Percentiles rank a stretch among this genome's conserved stretches.
Conservation (phyloP, 2,888 invertebrate species). For the Cartodere bifasciata region DNA sequence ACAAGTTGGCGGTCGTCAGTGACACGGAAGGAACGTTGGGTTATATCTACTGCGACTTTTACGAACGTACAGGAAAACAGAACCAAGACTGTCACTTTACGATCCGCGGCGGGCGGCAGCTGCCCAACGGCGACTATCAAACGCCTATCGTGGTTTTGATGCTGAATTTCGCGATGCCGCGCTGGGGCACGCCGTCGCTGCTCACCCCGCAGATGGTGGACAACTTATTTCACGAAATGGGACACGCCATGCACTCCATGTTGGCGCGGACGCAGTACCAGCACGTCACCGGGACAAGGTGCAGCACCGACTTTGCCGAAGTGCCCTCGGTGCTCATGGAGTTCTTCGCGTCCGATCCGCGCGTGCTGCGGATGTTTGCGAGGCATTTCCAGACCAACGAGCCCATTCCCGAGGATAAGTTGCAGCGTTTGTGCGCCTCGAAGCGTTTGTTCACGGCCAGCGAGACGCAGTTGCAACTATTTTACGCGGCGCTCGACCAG, state of each 20-base stretch:
- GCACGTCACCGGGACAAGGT: constrained; percentile 94
- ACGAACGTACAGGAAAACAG: constrained; percentile 80
- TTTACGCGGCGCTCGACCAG: constrained; percentile 87
- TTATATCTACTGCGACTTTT: constrained; percentile 95
- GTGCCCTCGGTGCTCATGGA: constrained; percentile 99
- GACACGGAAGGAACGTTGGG: constrained; percentile 73
- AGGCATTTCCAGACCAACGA: constrained; percentile 83
- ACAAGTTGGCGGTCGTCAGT: constrained; percentile 84
- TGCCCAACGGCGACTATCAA: constrained; percentile 73
- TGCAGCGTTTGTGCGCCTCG: constrained; percentile 69
- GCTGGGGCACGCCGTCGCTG: constrained; percentile 63
- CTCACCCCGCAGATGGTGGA: constrained; percentile 78
- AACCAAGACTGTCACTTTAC: constrained; percentile 99
- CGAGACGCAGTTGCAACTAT: constrained; percentile 72
- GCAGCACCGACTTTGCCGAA: constrained; percentile 96
- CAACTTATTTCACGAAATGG: constrained; percentile 97
- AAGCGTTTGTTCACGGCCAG: constrained; percentile 82
- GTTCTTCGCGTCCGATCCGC: constrained; percentile 83
- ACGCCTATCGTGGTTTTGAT: constrained; percentile 87
- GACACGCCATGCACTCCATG: constrained; percentile 99
- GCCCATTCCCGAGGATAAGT: constrained; percentile 65
- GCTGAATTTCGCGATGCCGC: constrained; percentile 71
- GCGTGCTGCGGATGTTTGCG: constrained; percentile 75
- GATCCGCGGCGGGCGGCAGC: constrained; percentile 79
- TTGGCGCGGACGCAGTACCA: constrained; percentile 88